Percentiles rank a stretch among this genome's conserved stretches.
These are phyloP conservation scores for Sycobia sp. DNA, from an alignment of 1,140 invertebrate genomes.

Conservation along the genomic window DNA sequence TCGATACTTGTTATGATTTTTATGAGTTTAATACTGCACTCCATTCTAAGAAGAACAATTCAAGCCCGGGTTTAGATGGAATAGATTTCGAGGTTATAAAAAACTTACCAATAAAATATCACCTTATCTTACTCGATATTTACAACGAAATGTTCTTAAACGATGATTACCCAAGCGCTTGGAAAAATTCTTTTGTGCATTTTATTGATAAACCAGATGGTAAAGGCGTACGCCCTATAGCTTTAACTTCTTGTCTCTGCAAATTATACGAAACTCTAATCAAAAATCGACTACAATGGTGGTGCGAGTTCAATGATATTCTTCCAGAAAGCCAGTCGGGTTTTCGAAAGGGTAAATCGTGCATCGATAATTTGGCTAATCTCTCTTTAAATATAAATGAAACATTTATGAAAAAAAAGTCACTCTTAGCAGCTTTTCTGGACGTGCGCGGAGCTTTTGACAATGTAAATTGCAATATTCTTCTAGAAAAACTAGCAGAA, in stretches of 20 bases:
- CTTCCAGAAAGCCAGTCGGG: too few species aligned
- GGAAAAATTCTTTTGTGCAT: constrained; percentile 1
- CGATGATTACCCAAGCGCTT: neutral
- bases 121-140: neutral
- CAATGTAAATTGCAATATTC: too few species aligned
- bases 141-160: neutral
- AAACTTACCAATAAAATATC: neutral
- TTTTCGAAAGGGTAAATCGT: neutral
- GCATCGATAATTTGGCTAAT: too few species aligned
- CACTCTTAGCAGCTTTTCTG: too few species aligned
- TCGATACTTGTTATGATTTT: neutral
- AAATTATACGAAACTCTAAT: neutral
- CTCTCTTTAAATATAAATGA: too few species aligned
- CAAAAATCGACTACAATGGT: neutral
- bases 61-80: neutral
- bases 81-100: neutral
- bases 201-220: neutral
- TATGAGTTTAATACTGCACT: neutral
- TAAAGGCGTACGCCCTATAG: neutral
- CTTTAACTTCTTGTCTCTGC: constrained; percentile 1
- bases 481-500: too few species aligned
- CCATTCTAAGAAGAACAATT: neutral
- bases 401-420: too few species aligned
- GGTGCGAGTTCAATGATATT: too few species aligned
- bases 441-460: too few species aligned